A percentile compares a stretch with the other conserved stretches of the same genome.
These are phyloP conservation scores for Todus mexicanus DNA, from an alignment of 2,797 vertebrate genomes.

Conservation along the genomic window DNA sequence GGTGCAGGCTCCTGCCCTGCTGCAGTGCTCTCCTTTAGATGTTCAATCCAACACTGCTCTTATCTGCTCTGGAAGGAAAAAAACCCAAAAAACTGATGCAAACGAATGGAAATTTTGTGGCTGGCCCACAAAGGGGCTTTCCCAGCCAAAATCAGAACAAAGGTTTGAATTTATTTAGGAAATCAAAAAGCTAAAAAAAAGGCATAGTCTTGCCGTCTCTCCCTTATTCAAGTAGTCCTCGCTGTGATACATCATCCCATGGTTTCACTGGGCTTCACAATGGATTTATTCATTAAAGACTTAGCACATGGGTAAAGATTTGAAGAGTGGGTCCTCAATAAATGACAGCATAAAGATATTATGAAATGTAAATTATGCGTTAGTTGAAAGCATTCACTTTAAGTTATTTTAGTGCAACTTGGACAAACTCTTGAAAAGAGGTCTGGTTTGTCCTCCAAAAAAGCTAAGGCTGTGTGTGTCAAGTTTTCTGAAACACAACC, in stretches of 20 bases:
- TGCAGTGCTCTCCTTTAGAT: slow-evolving; percentile 18
- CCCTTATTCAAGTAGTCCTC: background rate
- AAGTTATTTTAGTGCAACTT: slow-evolving; percentile 8
- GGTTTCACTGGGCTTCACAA: background rate
- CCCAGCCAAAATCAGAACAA: slow-evolving; percentile 47
- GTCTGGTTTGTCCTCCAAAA: background rate
- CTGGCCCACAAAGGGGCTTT: slow-evolving; percentile 49
- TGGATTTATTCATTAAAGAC: background rate
- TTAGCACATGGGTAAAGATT: background rate
- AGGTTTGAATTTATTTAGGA: slow-evolving; percentile 34
- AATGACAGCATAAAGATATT: background rate
- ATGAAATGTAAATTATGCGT: slow-evolving; percentile 3
- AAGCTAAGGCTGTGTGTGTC: background rate
- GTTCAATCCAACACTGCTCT: slow-evolving; percentile 8
- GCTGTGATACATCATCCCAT: background rate
- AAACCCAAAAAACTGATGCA: background rate
- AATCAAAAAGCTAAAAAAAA: background rate
- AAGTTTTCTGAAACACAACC: background rate
- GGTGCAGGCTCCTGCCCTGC: background rate
- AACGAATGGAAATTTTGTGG: slow-evolving; percentile 43
- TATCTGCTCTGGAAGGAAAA: slow-evolving; percentile 19
- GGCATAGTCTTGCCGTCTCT: background rate
- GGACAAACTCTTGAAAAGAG: background rate
- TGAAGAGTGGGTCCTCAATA: background rate
- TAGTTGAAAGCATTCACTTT: background rate